A percentile compares a stretch with the other conserved stretches of the same genome.
phyloP scores from a whole-genome alignment of 1,140 invertebrate species.

The Drosophila sucinea region DNA sequence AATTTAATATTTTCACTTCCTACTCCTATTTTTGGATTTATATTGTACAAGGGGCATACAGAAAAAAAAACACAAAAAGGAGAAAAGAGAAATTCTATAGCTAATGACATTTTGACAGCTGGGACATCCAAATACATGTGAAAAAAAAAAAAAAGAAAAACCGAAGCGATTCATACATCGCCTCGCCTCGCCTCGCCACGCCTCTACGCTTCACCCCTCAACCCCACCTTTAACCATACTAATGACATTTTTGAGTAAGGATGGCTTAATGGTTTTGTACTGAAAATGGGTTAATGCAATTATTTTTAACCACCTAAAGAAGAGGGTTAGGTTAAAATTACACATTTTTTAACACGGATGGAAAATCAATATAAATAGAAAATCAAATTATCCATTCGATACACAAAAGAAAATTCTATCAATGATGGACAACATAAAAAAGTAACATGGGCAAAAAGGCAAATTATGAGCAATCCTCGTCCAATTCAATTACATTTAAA shows the following conservation, averaged over 20 bases:
- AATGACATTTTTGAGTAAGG: constrained; percentile 11
- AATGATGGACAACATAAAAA: neutral
- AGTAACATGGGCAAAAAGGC: too few relatives aligned
- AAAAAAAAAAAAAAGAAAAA: neutral
- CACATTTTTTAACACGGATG: neutral
- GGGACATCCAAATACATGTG: neutral
- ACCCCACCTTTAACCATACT: neutral
- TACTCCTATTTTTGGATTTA: neutral
- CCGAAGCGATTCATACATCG: neutral
- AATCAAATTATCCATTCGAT: neutral
- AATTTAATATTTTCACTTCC: constrained; percentile 23
- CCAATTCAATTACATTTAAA: too few relatives aligned
- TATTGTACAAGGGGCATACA: neutral
- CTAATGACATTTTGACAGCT: constrained; percentile 13
- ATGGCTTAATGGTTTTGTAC: constrained; percentile 4
- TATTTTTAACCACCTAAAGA: constrained; percentile 4
- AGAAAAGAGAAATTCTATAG: constrained; percentile 3
- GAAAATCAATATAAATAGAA: constrained; percentile 9
- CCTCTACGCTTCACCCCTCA: neutral
- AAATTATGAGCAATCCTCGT: too few relatives aligned
- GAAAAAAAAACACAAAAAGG: neutral
- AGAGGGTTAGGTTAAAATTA: constrained; percentile 5
- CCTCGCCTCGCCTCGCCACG: too few relatives aligned
- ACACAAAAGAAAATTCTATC: too few relatives aligned
- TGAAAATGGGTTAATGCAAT: constrained; percentile 12